phyloP scores from a whole-genome alignment of 2,113 vertebrate genomes.

The Ivindomyrus marchei region DNA sequence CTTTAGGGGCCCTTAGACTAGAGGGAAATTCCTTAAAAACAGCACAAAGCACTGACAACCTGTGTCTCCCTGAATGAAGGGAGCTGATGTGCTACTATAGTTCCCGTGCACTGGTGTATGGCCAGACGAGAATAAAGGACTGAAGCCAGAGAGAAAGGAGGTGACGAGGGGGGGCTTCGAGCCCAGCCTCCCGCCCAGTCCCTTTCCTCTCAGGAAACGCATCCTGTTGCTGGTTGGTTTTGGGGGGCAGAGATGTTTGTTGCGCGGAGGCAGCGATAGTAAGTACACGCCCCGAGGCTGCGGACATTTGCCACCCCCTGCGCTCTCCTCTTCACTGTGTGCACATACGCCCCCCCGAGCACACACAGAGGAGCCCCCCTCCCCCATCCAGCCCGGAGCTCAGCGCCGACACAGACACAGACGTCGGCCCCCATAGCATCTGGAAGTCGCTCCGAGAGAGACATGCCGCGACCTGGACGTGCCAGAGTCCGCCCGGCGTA shows the following conservation, averaged over 20 bases:
- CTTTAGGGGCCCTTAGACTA: constrained; percentile 52
- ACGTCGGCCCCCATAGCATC: constrained; percentile 25
- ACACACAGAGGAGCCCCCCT: constrained; percentile 23
- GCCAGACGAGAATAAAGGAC: constrained; percentile 42
- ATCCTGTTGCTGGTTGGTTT: constrained; percentile 85
- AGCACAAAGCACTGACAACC: neutral
- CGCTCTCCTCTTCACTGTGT: constrained; percentile 57
- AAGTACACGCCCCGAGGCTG: constrained; percentile 60
- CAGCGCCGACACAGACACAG: constrained; percentile 21
- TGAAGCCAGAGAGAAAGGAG: constrained; percentile 19
- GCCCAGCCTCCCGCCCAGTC: constrained; percentile 57
- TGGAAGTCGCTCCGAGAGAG: constrained; percentile 19
- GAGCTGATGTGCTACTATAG: neutral
- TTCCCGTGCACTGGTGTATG: neutral
- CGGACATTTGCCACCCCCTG: constrained; percentile 67
- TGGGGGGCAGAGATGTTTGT: constrained; percentile 66
- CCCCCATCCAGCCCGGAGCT: constrained; percentile 22
- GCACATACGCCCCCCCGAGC: neutral
- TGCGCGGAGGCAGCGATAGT: constrained; percentile 47
- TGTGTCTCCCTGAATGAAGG: neutral
- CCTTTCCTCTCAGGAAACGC: constrained; percentile 93
- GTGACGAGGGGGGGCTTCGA: constrained; percentile 49
- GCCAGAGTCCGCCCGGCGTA: constrained; percentile 19
- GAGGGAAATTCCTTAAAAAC: constrained; percentile 10
- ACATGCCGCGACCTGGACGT: neutral